These are phyloP conservation scores for Vulpes lagopus DNA, from an alignment of 2,113 vertebrate genomes.

Conservation along the genomic window DNA sequence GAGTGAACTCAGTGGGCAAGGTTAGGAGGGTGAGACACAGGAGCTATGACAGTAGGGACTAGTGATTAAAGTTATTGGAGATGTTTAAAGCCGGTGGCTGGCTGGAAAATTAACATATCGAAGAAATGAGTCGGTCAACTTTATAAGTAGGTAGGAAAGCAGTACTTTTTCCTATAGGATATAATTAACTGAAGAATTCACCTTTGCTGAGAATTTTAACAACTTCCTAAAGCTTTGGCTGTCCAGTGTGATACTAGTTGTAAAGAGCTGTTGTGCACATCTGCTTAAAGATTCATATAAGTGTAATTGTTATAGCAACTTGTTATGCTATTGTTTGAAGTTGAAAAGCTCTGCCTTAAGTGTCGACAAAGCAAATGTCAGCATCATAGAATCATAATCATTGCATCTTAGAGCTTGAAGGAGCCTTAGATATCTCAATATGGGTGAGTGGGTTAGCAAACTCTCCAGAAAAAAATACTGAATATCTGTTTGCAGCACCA, in stretches of 20 bases:
- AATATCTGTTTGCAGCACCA: neutral
- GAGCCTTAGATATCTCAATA: constrained; percentile 54
- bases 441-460: neutral
- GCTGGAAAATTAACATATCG: constrained; percentile 60
- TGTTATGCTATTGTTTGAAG: constrained; percentile 66
- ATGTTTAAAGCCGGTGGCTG: neutral
- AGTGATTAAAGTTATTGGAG: constrained; percentile 40
- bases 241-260: constrained; percentile 35
- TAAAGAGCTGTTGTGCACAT: constrained; percentile 40
- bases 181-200: constrained; percentile 42
- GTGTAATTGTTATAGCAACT: constrained; percentile 60
- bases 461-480: constrained; percentile 24
- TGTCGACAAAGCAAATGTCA: constrained; percentile 74
- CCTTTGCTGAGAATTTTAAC: constrained; percentile 26
- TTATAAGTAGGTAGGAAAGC: constrained; percentile 55
- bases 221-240: constrained; percentile 22
- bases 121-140: constrained; percentile 53
- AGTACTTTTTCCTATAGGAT: neutral
- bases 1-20: constrained; percentile 62
- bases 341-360: constrained; percentile 67
- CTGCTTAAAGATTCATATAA: constrained; percentile 63
- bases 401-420: constrained; percentile 59
- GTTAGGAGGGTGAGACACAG: constrained; percentile 38
- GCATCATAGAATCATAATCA: constrained; percentile 56
- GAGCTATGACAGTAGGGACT: neutral